A percentile compares a stretch with the other conserved stretches of the same genome.
These are phyloP conservation scores for Onychorhynchus coronatus DNA, from an alignment of 2,113 vertebrate species.

Conservation along the genomic window DNA sequence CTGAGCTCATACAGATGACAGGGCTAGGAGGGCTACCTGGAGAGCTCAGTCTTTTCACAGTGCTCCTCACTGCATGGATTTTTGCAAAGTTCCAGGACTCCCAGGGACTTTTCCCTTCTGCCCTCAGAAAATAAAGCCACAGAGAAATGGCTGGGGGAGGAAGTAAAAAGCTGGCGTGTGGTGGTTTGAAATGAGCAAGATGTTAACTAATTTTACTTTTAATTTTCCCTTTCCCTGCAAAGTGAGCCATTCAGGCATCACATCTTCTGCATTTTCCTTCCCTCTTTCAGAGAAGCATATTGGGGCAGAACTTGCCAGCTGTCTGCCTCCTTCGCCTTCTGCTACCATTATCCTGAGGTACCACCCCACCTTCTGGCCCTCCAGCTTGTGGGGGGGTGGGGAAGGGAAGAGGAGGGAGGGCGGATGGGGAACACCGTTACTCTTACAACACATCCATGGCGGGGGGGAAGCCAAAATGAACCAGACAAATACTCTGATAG, in stretches of 20 bases:
- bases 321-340: constrained; percentile 97
- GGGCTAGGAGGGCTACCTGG: not conserved
- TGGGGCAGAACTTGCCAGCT: constrained; percentile 99
- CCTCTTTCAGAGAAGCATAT: constrained; percentile 99
- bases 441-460: not conserved
- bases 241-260: constrained; percentile 88
- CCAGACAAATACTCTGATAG: not conserved
- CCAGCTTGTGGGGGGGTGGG: constrained; percentile 82
- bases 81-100: not conserved
- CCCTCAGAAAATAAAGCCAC: not conserved
- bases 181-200: constrained; percentile 80
- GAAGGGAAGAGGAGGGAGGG: constrained; percentile 13
- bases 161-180: not conserved
- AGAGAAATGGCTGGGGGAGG: not conserved
- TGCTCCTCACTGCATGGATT: not conserved
- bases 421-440: not conserved
- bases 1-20: not conserved
- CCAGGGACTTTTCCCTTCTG: not conserved
- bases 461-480: not conserved
- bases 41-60: not conserved
- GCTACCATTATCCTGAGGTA: constrained; percentile 96
- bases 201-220: constrained; percentile 92
- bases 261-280: constrained; percentile 96
- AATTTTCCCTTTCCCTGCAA: constrained; percentile 87
- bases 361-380: constrained; percentile 97